These are phyloP conservation scores for Napeogenes sylphis DNA, from an alignment of 2,888 invertebrate species.

Conservation along the genomic window DNA sequence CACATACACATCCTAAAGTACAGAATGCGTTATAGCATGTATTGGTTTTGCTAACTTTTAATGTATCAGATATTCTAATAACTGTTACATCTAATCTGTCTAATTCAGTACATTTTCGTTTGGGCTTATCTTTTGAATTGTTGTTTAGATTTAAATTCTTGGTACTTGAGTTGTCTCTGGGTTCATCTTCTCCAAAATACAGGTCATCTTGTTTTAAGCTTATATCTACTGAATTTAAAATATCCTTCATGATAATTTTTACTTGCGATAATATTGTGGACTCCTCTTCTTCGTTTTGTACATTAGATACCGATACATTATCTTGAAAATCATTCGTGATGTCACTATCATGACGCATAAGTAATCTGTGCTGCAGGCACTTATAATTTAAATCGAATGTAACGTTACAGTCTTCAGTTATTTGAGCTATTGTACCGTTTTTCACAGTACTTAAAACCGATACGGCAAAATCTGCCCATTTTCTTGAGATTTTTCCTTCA, in stretches of 20 bases:
- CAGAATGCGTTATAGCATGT: constrained; percentile 77
- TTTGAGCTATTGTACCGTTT: constrained; percentile 39
- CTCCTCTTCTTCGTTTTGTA: constrained; percentile 15
- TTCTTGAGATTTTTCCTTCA: constrained; percentile 60
- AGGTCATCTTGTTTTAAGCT: constrained; percentile 77
- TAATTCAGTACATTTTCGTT: constrained; percentile 71
- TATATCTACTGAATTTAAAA: constrained; percentile 79
- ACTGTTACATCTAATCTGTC: constrained; percentile 81
- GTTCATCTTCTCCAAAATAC: constrained; percentile 48
- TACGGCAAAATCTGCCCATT: constrained; percentile 77
- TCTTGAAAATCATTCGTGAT: constrained; percentile 10
- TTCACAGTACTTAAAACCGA: constrained; percentile 61
- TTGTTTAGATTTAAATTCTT: constrained; percentile 22
- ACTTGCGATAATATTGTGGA: constrained; percentile 41
- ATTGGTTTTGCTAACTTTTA: constrained; percentile 27
- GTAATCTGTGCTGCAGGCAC: constrained; percentile 75
- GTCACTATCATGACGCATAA: constrained; percentile 62
- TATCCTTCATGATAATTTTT: constrained; percentile 67
- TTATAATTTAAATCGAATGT: constrained; percentile 78
- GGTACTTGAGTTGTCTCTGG: constrained; percentile 40
- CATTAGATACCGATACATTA: constrained; percentile 5
- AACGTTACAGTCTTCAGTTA: constrained; percentile 49
- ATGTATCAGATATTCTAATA: constrained; percentile 68
- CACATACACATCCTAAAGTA: constrained; percentile 81
- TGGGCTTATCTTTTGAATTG: constrained; percentile 53